These are phyloP conservation scores for Oenanthe melanoleuca DNA, from an alignment of 2,113 vertebrate genomes.

Conservation along the genomic window DNA sequence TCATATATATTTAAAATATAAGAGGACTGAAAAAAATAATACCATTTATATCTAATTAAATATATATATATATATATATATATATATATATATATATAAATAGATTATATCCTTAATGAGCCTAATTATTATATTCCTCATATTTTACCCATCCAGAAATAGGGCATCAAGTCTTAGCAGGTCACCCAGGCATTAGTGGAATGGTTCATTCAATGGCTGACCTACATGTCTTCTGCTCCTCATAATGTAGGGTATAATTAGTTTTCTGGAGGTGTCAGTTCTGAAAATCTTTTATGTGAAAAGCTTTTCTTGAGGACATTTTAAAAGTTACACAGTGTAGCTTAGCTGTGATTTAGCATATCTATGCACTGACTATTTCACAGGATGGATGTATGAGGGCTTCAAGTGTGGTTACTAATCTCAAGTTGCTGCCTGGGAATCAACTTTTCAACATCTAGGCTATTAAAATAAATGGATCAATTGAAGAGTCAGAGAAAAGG, in stretches of 20 bases:
- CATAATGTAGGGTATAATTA: background rate
- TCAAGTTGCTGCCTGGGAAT: background rate
- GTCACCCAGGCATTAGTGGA: background rate
- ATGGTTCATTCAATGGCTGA: background rate
- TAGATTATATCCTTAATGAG: background rate
- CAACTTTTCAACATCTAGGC: background rate
- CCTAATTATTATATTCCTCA: background rate
- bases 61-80: too few relatives aligned
- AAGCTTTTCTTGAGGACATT: background rate
- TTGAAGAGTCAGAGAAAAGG: background rate
- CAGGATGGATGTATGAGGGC: background rate
- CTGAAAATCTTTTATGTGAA: background rate
- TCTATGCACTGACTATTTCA: background rate
- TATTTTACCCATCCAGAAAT: background rate
- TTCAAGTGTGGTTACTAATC: background rate
- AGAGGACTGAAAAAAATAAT: background rate
- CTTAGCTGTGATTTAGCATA: background rate
- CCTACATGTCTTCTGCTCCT: background rate
- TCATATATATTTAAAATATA: background rate
- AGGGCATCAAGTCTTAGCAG: background rate
- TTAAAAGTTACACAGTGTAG: background rate
- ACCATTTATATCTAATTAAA: background rate
- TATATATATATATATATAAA: too few relatives aligned
- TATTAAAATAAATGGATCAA: background rate
- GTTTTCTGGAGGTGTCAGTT: background rate